These are phyloP conservation scores for Ophion slaviceki DNA, from an alignment of 2,888 invertebrate genomes.

Conservation along the genomic window DNA sequence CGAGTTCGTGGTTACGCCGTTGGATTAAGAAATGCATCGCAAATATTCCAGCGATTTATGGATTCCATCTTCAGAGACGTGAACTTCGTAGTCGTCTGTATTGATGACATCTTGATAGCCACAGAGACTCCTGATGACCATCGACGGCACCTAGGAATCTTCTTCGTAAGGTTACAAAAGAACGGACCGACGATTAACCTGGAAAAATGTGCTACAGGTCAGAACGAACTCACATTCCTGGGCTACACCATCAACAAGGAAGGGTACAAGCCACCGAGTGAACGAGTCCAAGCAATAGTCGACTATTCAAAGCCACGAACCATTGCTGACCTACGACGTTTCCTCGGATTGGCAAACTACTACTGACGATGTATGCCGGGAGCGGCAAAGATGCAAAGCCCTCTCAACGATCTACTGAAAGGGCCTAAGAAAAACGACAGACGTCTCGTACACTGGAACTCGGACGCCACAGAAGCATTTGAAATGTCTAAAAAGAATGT, in stretches of 20 bases:
- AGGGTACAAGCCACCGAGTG: not conserved
- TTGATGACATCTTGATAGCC: not conserved
- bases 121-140: not conserved
- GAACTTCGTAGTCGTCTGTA: not conserved
- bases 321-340: not conserved
- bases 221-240: not conserved
- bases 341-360: not conserved
- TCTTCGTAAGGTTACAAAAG: not conserved
- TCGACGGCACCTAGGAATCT: not conserved
- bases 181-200: not conserved
- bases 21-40: not conserved
- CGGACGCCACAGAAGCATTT: too few relatives aligned
- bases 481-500: too few relatives aligned
- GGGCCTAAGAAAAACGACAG: too few relatives aligned
- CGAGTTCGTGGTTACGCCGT: conserved; percentile 1
- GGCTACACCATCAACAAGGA: not conserved
- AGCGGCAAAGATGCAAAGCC: not conserved
- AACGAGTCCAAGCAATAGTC: too few relatives aligned
- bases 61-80: conserved; percentile 6
- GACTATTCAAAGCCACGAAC: not conserved
- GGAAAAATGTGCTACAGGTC: not conserved
- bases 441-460: too few relatives aligned
- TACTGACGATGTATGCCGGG: not conserved
- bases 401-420: not conserved
- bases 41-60: not conserved